A percentile compares a stretch with the other conserved stretches of the same genome.
These are phyloP conservation scores for Drosophila nigricruria DNA, from an alignment of 2,888 invertebrate species.

Conservation along the genomic window DNA sequence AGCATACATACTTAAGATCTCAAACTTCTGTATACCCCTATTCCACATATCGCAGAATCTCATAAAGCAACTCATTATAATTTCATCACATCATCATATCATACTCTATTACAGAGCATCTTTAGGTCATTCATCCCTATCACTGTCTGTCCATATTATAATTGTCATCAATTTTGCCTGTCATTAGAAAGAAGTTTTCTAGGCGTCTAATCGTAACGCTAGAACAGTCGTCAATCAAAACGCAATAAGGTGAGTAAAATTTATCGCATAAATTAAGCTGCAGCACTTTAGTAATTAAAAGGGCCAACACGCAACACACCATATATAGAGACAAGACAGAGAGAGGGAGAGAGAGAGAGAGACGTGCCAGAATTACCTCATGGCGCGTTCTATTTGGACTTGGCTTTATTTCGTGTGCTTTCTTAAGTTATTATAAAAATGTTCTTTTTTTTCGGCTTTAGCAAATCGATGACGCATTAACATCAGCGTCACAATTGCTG, in stretches of 20 bases:
- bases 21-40: neutral
- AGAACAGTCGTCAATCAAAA: constrained; percentile 25
- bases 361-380: constrained; percentile 23
- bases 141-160: neutral
- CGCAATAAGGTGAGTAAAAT: constrained; percentile 18
- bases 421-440: constrained; percentile 33
- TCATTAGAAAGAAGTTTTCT: constrained; percentile 26
- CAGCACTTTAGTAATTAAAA: constrained; percentile 51
- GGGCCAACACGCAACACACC: constrained; percentile 39
- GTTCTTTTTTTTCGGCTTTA: constrained; percentile 10
- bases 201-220: constrained; percentile 32
- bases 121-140: neutral
- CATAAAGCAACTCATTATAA: neutral
- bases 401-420: constrained; percentile 24
- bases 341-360: neutral
- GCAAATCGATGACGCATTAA: constrained; percentile 57
- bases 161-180: constrained; percentile 1
- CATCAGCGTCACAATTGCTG: constrained; percentile 29
- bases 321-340: neutral
- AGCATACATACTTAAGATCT: neutral
- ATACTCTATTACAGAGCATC: neutral
- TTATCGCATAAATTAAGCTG: constrained; percentile 38
- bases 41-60: neutral
- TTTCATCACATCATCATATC: neutral
- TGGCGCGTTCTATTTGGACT: constrained; percentile 8